phyloP scores from a whole-genome alignment of 2,113 vertebrate genomes.

The Sclerurus mexicanus region DNA sequence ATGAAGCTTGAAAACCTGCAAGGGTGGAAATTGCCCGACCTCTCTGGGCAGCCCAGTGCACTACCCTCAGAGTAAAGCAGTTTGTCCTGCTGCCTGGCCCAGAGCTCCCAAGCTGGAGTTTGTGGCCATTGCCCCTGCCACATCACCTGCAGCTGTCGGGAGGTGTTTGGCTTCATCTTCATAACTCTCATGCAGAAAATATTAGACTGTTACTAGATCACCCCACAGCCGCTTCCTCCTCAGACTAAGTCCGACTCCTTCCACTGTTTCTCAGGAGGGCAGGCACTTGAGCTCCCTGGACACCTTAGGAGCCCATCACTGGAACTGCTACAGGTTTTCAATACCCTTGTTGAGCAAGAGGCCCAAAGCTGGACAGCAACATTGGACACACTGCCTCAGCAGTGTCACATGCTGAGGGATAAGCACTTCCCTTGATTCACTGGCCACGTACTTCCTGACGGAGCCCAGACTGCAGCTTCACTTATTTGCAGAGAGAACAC shows the following conservation, averaged over 20 bases:
- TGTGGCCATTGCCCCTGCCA: neutral
- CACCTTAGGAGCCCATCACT: neutral
- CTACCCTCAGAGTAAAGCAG: neutral
- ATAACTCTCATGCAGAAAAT: neutral
- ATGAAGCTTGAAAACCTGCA: neutral
- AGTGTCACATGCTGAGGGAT: rapidly evolving
- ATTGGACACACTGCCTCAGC: neutral
- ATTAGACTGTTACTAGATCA: neutral
- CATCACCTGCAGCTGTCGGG: neutral
- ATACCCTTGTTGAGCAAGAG: neutral
- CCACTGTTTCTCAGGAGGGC: neutral
- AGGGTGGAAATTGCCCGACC: neutral
- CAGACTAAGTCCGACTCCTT: neutral
- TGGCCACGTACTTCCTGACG: neutral
- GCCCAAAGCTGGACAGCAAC: neutral
- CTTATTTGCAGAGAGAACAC: neutral
- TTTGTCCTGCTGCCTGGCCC: neutral
- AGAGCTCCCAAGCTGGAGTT: neutral
- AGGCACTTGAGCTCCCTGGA: neutral
- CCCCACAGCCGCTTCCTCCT: neutral
- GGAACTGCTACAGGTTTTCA: neutral
- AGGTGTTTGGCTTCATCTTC: neutral
- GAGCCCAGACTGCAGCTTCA: neutral
- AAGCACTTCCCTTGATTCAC: rapidly evolving
- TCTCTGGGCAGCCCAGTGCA: neutral